A percentile compares a stretch with the other conserved stretches of the same genome.
phyloP scores from a whole-genome alignment of 2,113 vertebrate genomes.

The Pelecanus crispus region DNA sequence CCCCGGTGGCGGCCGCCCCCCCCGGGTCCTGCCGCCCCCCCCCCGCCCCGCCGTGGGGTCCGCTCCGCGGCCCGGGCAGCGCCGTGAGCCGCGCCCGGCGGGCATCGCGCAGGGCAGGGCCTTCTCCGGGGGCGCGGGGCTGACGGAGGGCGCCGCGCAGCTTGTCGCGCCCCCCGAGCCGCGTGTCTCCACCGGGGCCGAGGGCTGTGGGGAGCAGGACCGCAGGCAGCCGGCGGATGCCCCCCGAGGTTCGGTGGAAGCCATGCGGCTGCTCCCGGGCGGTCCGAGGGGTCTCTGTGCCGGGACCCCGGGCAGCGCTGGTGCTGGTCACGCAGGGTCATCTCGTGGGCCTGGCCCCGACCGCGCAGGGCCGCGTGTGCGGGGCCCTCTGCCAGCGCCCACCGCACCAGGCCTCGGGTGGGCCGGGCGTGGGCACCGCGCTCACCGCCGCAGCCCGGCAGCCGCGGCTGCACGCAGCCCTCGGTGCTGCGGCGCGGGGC shows the following conservation, averaged over 20 bases:
- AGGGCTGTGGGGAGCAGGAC: background rate
- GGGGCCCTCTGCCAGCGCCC: too few species aligned
- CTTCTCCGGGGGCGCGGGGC: too few species aligned
- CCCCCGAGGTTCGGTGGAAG: background rate
- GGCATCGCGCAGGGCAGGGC: too few species aligned
- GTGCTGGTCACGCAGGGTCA: background rate
- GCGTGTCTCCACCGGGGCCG: too few species aligned
- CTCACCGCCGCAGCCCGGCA: background rate
- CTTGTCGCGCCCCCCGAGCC: too few species aligned
- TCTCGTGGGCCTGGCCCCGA: background rate
- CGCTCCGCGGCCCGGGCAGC: too few species aligned
- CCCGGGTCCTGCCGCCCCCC: background rate
- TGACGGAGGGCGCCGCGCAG: too few species aligned
- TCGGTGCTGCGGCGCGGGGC: background rate
- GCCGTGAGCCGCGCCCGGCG: too few species aligned
- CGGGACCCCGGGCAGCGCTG: accelerated
- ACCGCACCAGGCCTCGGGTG: accelerated
- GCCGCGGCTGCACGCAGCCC: accelerated
- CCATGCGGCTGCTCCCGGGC: background rate
- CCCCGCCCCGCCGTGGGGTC: too few species aligned
- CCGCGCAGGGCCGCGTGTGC: accelerated
- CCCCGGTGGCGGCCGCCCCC: too few species aligned
- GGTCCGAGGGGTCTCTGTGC: background rate
- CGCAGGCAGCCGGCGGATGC: background rate
- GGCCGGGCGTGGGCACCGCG: background rate